Evolutionary conservation across 2,888 invertebrate species (phyloP), one percentile per base, ranked within the genome.

Genomic region (Noctua pronuba): DNA sequence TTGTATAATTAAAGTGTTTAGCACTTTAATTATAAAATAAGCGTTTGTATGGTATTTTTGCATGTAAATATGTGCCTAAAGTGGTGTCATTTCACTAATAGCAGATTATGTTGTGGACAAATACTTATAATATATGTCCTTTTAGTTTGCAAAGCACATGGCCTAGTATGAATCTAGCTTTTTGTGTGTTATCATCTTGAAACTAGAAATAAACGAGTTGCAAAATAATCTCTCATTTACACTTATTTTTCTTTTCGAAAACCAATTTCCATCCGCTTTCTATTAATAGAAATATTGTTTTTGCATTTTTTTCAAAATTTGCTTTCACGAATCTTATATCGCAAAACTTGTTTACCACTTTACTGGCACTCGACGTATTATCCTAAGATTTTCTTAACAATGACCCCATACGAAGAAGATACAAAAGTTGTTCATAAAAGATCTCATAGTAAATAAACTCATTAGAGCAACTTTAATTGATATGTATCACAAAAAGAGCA

Each of bases 91-190:
- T 77, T 67, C 1, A 68, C 58, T 68, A 35, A 16, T 28, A 13
- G 7, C 21, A 80, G 24, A 75, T 69, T n/a, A 65, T n/a, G 7
- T 62, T 66, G 69, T 73, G 24, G 28, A 44, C 58, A 35, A 49
- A 55, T 31, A 46, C 62, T 49, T 31, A 24, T 10, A 38, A 38
- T 6, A 38, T 10, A 41, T 13, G 6, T 72, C 55, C 83, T 69
- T 35, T 28, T 69, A 24, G 21, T 46, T 68, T 24, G 11, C 6
- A 80, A 35, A 66, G 41, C n/a, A 24, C 41, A 66, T 44, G 46
- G n/a, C 55, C 55, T 52, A 2, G 10, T 35, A 68, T 31, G 11
- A 44, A 44, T 31, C 18, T 66, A n/a, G 18, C 18, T 35, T 69
- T 35, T 35, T 35, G 1, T 38, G 13, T 46, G 38, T 44, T 38